These are phyloP conservation scores for Colius striatus DNA, from an alignment of 2,113 vertebrate genomes.

Conservation along the genomic window DNA sequence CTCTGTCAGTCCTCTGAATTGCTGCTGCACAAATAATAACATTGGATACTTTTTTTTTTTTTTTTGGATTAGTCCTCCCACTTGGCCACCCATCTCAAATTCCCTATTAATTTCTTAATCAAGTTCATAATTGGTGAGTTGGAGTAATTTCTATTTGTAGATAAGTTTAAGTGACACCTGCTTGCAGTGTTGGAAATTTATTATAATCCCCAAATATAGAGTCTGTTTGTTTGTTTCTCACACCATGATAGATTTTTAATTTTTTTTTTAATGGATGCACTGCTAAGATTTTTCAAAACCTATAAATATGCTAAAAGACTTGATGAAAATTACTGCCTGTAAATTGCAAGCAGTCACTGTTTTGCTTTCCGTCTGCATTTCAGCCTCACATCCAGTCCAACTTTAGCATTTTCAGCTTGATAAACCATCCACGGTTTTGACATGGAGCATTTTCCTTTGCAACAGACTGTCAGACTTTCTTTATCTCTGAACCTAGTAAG, in stretches of 20 bases:
- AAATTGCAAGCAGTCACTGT: not conserved
- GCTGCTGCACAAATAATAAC: not conserved
- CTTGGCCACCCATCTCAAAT: not conserved
- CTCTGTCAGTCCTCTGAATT: not conserved
- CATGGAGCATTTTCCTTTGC: not conserved
- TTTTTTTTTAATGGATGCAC: not conserved
- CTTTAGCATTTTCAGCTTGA: not conserved
- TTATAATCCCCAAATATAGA: not conserved
- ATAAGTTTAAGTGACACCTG: not conserved
- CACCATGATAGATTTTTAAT: not conserved
- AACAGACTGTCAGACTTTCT: not conserved
- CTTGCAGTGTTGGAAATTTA: not conserved
- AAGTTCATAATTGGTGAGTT: not conserved
- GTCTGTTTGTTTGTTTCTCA: not conserved
- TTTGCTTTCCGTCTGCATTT: not conserved
- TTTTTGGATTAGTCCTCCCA: not conserved
- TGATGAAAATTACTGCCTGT: not conserved
- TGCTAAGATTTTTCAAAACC: not conserved
- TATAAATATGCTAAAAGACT: not conserved
- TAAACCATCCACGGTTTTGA: not conserved
- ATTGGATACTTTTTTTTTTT: not conserved
- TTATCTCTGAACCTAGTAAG: not conserved
- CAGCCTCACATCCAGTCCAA: not conserved
- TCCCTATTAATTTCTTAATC: not conserved
- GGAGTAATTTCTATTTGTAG: not conserved